Conservation (phyloP, 30 jellyfish, hydroid and myxozoan species). For the Hydractinia echinata region DNA sequence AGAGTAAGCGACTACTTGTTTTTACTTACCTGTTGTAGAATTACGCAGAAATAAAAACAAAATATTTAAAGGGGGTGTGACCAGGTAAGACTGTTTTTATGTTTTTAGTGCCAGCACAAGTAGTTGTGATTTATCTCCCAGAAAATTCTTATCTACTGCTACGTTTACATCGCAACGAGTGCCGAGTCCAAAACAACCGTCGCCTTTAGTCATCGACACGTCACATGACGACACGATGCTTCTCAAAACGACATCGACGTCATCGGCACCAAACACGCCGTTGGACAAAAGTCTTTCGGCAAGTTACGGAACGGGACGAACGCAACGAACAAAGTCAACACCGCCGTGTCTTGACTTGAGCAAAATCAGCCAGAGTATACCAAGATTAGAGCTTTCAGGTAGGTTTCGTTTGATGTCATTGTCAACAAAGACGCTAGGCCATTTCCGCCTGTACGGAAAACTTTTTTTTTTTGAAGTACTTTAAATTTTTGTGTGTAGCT, state of each 20-base stretch:
- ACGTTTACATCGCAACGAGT: constrained; percentile 84
- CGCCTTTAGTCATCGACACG: constrained; percentile 88
- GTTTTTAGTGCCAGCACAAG: constrained; percentile 63
- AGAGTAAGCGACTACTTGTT: constrained; percentile 34
- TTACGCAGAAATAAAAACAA: too few relatives aligned
- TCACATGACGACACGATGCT: constrained; percentile 54
- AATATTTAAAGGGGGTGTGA: too few relatives aligned
- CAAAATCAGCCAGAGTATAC: constrained; percentile 33
- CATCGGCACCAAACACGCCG: constrained; percentile 83
- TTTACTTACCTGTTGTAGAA: too few relatives aligned
- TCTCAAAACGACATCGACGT: constrained; percentile 34
- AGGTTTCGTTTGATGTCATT: constrained; percentile 8
- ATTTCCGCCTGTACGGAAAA: neutral
- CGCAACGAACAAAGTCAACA: constrained; percentile 80
- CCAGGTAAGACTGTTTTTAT: neutral
- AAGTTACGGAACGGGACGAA: constrained; percentile 16
- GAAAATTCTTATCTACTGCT: constrained; percentile 62
- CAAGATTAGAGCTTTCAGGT: constrained; percentile 64
- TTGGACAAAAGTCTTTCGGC: constrained; percentile 41
- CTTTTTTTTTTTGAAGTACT: neutral
- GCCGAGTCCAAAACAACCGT: constrained; percentile 98
- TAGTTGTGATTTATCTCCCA: constrained; percentile 85
- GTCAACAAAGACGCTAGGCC: neutral
- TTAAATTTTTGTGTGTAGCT: neutral
- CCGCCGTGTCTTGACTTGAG: constrained; percentile 72